phyloP scores from a whole-genome alignment of 2,888 invertebrate genomes.

The Pollenia griseotomentosa region DNA sequence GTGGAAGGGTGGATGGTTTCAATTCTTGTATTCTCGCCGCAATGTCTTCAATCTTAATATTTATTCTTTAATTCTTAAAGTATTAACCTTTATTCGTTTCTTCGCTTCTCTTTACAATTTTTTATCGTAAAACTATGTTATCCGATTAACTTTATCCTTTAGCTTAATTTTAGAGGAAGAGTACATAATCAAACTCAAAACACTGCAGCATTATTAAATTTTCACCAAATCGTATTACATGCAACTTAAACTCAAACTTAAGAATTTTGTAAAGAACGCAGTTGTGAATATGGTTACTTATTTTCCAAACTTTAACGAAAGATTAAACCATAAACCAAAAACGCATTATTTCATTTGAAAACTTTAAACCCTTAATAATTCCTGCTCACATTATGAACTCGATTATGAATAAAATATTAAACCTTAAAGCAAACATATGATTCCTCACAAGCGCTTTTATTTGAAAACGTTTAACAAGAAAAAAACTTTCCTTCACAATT shows the following conservation, averaged over 20 bases:
- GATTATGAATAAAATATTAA: neutral
- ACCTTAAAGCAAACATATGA: slow-evolving; percentile 26
- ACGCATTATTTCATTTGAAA: slow-evolving; percentile 10
- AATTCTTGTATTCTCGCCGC: too few species aligned
- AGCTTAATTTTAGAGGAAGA: too few species aligned
- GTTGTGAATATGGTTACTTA: neutral
- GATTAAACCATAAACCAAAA: neutral
- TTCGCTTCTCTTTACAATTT: too few species aligned
- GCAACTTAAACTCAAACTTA: too few species aligned
- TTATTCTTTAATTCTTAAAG: too few species aligned
- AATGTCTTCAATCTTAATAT: too few species aligned
- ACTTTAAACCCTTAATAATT: slow-evolving; percentile 10
- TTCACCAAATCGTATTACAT: neutral
- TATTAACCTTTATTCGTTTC: too few species aligned
- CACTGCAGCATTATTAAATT: neutral
- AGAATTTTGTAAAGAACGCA: too few species aligned
- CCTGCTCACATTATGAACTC: neutral
- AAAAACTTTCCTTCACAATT: neutral
- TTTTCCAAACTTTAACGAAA: neutral
- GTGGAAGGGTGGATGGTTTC: too few species aligned
- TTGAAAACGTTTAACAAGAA: neutral
- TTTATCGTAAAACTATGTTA: too few species aligned
- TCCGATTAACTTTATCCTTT: too few species aligned
- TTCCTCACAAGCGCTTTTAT: neutral
- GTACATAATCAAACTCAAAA: neutral